These are phyloP conservation scores for Alces alces DNA, from an alignment of 2,113 vertebrate species.

Conservation along the genomic window DNA sequence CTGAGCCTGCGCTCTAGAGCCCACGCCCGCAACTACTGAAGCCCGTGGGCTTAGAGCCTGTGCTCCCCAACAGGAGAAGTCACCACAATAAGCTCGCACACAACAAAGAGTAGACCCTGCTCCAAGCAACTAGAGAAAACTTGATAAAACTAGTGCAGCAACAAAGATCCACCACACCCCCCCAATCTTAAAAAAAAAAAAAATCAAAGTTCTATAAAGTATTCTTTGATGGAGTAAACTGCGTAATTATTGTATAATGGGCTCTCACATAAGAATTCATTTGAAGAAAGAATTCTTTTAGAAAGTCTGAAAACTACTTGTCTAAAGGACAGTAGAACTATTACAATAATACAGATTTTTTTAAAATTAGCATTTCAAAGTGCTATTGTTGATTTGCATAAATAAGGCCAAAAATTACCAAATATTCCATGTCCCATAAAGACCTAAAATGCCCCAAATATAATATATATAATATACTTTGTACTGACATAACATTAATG, in stretches of 20 bases:
- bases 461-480: background rate
- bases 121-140: background rate
- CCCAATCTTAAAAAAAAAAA: background rate
- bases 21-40: background rate
- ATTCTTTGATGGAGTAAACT: background rate
- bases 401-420: background rate
- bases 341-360: background rate
- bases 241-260: background rate
- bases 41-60: background rate
- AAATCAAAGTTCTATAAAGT: background rate
- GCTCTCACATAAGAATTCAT: background rate
- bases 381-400: background rate
- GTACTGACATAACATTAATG: background rate
- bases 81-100: background rate
- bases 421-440: background rate
- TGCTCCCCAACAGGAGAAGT: background rate
- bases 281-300: background rate
- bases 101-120: background rate
- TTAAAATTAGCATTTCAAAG: background rate
- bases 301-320: background rate
- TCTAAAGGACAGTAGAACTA: background rate
- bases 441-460: background rate
- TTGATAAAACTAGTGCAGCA: background rate
- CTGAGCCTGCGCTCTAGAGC: background rate
- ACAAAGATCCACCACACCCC: background rate